A percentile compares a stretch with the other conserved stretches of the same genome.
Evolutionary conservation across 2,113 vertebrate species (phyloP).

Genomic region (Piprites chloris): DNA sequence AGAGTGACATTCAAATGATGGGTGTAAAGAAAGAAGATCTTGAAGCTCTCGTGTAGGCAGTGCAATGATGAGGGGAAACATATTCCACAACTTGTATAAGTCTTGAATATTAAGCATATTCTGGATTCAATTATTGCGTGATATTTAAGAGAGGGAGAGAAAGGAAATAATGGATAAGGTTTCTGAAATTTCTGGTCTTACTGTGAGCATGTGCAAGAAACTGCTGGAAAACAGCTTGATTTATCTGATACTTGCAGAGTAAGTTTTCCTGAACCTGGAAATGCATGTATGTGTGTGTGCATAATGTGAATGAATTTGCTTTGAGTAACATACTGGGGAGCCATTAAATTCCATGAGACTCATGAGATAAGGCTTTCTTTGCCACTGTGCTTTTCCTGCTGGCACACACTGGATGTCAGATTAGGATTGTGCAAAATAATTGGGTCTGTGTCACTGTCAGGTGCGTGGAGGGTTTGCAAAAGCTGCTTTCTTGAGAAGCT

Average conservation of each 20-base stretch:
- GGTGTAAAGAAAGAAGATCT: neutral
- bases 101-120: neutral
- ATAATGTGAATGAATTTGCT: neutral
- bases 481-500: neutral
- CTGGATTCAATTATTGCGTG: neutral
- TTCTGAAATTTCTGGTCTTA: neutral
- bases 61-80: neutral
- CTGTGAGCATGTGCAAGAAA: neutral
- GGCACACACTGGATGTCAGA: neutral
- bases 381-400: neutral
- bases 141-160: neutral
- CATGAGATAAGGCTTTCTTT: neutral
- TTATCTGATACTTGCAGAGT: neutral
- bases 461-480: neutral
- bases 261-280: neutral
- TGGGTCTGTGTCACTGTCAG: neutral
- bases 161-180: neutral
- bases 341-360: neutral
- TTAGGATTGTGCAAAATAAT: neutral
- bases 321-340: neutral
- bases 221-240: neutral
- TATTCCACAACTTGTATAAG: neutral
- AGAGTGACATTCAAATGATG: neutral
- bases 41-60: neutral
- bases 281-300: neutral